Evolutionary conservation across 2,888 invertebrate species (phyloP).

Genomic region (Melanostoma mellinum): DNA sequence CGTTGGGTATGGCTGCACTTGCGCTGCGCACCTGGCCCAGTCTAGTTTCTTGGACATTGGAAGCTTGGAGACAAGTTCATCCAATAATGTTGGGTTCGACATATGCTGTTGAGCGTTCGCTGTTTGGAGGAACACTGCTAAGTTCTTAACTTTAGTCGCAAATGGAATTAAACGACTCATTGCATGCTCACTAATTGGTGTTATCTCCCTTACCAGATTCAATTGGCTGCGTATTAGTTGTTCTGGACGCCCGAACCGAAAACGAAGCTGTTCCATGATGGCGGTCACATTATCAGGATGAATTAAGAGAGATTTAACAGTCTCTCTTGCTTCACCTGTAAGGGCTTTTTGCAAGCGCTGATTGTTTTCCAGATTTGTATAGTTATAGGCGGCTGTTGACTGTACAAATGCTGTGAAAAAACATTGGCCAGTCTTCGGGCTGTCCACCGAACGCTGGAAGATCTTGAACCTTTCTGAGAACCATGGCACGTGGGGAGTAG

Average conservation of each 20-base stretch:
- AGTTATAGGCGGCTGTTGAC: slow-evolving; percentile 16
- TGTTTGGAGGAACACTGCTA: slow-evolving; percentile 56
- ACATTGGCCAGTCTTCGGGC: slow-evolving; percentile 34
- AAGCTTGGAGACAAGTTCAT: slow-evolving; percentile 59
- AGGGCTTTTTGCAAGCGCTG: slow-evolving; percentile 41
- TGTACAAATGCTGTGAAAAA: slow-evolving; percentile 22
- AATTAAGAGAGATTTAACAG: slow-evolving; percentile 46
- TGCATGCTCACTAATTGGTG: slow-evolving; percentile 38
- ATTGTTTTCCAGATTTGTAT: slow-evolving; percentile 47
- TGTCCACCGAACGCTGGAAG: slow-evolving; percentile 52
- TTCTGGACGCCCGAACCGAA: slow-evolving; percentile 63
- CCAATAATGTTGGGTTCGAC: slow-evolving; percentile 61
- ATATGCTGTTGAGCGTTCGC: slow-evolving; percentile 62
- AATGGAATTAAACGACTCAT: slow-evolving; percentile 54
- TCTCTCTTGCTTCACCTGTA: slow-evolving; percentile 20
- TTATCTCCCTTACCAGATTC: slow-evolving; percentile 46
- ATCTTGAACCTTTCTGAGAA: slow-evolving; percentile 31
- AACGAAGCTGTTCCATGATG: slow-evolving; percentile 52
- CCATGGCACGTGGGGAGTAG: neutral
- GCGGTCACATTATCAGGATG: slow-evolving; percentile 47
- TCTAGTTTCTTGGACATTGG: slow-evolving; percentile 64
- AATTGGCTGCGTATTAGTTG: slow-evolving; percentile 58
- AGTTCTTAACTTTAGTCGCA: slow-evolving; percentile 64
- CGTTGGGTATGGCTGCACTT: slow-evolving; percentile 24
- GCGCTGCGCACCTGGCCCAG: slow-evolving; percentile 47